Conservation (phyloP, 2,888 invertebrate species). For the Tenthredo livida region DNA sequence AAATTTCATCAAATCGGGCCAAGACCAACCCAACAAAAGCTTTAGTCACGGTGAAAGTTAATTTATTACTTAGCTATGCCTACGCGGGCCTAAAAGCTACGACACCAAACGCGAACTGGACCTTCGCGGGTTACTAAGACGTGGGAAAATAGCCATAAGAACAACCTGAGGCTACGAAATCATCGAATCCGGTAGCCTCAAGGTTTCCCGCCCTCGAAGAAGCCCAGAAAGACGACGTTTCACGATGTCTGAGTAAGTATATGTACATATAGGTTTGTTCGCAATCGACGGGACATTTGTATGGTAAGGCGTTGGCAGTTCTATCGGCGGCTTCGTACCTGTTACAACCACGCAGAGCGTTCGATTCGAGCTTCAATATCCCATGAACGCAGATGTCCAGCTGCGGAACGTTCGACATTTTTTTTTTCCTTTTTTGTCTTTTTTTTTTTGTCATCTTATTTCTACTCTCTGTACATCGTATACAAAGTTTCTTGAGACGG, state of each 20-base stretch:
- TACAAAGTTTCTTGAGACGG: conserved; percentile 11
- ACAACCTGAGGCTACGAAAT: neutral
- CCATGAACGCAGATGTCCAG: conserved; percentile 62
- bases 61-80: conserved; percentile 30
- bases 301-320: conserved; percentile 76
- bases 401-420: conserved; percentile 17
- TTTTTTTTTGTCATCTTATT: neutral
- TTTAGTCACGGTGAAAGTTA: conserved; percentile 44
- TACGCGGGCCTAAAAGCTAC: conserved; percentile 1
- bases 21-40: conserved; percentile 7
- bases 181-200: conserved; percentile 9
- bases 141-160: conserved; percentile 16
- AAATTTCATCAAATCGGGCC: conserved; percentile 36
- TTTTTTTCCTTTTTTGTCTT: neutral
- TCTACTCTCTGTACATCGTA: neutral
- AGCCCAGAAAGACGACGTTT: neutral
- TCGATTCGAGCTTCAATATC: conserved; percentile 62
- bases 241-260: conserved; percentile 21
- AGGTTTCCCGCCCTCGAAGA: conserved; percentile 7
- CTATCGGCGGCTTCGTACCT: conserved; percentile 68
- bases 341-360: neutral
- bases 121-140: neutral
- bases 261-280: conserved; percentile 31
- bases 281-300: conserved; percentile 75
- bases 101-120: conserved; percentile 26